Evolutionary conservation across 2,888 invertebrate genomes (phyloP), one percentile per base, ranked within the genome.

Genomic region (Pelosia muscerda): DNA sequence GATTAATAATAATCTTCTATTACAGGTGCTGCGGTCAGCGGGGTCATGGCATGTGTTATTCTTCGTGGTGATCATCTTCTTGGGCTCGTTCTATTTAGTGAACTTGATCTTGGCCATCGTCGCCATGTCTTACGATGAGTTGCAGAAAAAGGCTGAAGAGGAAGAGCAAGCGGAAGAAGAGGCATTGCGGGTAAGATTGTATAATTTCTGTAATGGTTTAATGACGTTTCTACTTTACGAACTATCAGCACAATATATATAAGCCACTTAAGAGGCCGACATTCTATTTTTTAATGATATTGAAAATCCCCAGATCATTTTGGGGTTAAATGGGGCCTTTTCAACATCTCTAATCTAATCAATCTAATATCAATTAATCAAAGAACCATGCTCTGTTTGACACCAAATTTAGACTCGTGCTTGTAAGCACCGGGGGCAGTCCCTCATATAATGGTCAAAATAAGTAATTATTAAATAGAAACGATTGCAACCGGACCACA

Each of bases 91-190:
- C 96, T 99, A 99, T 96, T 97, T 99, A 90, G 98, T 99, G 90
- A 99, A 99, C 95, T 97, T 99, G 96, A 99, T 99, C 95, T 97
- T 99, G 96, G 99, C 99, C 92, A 99, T 99, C 95, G 99, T 99
- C 95, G 99, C 99, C 87, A 99, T 99, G 99, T 99, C 99, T 65
- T 99, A 99, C 95, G 99, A 99, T 93, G 99, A 99, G 95, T 96
- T 99, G 93, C 99, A 99, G 95, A 99, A 98, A 96, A 98, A 98
- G 95, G 99, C 98, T 66, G 98, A 98, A 93, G 98, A 98, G 92
- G 98, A 99, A 90, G 98, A 98, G 92, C 98, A 98, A 75, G 98
- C 98, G 58, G 99, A 99, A 93, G 98, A 98, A 90, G 98, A 98
- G 95, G 98, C 98, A 69, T 96, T 98, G 85, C 96, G 97, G 96